Conservation (phyloP, 1,140 invertebrate species). For the Stratiolaelaps scimitus region DNA sequence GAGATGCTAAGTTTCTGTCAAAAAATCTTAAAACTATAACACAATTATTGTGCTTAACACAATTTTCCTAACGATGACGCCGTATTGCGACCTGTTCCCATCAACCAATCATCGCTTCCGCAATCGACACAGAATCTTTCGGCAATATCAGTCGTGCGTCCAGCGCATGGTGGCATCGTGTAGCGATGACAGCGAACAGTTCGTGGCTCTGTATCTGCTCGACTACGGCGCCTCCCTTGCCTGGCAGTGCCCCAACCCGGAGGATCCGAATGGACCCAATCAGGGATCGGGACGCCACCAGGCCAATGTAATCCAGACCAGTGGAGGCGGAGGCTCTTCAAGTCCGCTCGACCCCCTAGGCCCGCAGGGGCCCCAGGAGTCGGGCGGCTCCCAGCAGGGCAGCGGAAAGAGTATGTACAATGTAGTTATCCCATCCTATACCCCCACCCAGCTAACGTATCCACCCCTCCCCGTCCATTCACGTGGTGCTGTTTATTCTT, state of each 20-base stretch:
- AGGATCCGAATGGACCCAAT: slow-evolving; percentile 6
- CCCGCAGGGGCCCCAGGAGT: slow-evolving; percentile 1
- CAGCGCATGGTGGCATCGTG: slow-evolving; percentile 14
- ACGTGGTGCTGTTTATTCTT: no score
- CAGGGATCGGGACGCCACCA: slow-evolving; percentile 20
- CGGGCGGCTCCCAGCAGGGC: slow-evolving; percentile 23
- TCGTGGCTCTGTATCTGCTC: slow-evolving; percentile 22
- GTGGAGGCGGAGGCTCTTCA: no score
- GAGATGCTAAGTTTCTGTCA: no score
- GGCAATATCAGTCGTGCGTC: background rate
- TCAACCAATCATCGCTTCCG: no score
- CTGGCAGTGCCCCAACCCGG: slow-evolving; percentile 13
- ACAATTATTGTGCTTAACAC: no score
- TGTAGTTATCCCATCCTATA: no score
- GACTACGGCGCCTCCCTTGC: slow-evolving; percentile 14
- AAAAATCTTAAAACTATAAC: no score
- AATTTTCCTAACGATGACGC: no score
- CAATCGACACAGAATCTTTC: slow-evolving; percentile 4
- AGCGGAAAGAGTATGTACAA: slow-evolving; percentile 5
- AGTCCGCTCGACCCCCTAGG: slow-evolving; percentile 4
- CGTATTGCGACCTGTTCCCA: no score
- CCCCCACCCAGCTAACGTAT: no score
- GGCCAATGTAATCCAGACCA: background rate
- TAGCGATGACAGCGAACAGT: slow-evolving; percentile 25
- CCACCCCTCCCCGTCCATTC: no score